A percentile compares a stretch with the other conserved stretches of the same genome.
These are phyloP conservation scores for Drosophila takahashii DNA, from an alignment of 1,140 invertebrate species.

Conservation along the genomic window DNA sequence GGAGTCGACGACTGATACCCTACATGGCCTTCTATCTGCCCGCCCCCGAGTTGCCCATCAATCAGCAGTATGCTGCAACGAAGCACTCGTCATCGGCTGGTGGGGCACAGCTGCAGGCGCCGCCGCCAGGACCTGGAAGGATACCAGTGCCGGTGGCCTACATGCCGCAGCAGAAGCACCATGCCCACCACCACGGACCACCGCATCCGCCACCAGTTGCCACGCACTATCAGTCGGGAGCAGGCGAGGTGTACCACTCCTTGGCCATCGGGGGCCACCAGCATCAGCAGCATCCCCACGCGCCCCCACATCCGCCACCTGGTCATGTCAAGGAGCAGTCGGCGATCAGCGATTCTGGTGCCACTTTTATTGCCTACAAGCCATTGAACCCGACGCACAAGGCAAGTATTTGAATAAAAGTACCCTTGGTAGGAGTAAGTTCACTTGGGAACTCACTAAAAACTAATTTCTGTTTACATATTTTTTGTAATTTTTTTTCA, in stretches of 20 bases:
- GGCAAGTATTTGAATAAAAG: constrained; percentile 49
- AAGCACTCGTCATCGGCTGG: constrained; percentile 66
- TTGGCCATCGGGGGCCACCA: constrained; percentile 46
- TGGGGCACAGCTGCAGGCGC: constrained; percentile 44
- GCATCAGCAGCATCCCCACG: constrained; percentile 34
- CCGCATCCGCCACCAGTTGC: constrained; percentile 33
- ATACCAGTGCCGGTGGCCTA: constrained; percentile 76
- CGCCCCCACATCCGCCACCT: constrained; percentile 43
- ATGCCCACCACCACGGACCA: constrained; percentile 37
- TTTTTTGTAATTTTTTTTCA: too few species aligned
- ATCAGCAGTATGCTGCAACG: constrained; percentile 79
- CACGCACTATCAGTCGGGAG: constrained; percentile 66
- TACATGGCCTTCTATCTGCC: constrained; percentile 92
- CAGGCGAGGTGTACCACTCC: constrained; percentile 72
- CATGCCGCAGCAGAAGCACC: constrained; percentile 56
- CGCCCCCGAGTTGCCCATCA: constrained; percentile 85
- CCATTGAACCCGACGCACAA: constrained; percentile 69
- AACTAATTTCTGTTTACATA: background rate
- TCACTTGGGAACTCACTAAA: background rate
- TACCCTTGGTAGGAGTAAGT: background rate
- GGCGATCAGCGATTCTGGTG: constrained; percentile 38
- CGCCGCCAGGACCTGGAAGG: constrained; percentile 36
- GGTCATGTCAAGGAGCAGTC: constrained; percentile 55
- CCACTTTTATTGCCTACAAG: constrained; percentile 77
- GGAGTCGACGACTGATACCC: constrained; percentile 91